Evolutionary conservation across 2,797 vertebrate species (phyloP), one percentile per base, ranked within the genome.

Genomic region (Halcyon smyrnensis): DNA sequence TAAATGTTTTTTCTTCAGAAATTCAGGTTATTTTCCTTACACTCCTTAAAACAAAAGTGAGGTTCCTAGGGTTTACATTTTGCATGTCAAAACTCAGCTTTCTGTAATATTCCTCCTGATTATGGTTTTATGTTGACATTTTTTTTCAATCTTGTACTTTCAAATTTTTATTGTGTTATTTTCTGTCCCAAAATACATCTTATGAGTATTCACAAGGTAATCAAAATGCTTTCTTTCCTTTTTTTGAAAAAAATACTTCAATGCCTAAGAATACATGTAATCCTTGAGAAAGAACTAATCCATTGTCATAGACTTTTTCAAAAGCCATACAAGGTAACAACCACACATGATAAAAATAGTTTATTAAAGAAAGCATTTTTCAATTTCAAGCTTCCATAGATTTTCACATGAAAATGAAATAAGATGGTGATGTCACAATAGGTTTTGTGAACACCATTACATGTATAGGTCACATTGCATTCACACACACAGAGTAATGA

Each of bases 401-500:
- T 37, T 64, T 91, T 54, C 14, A 60, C 19, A 41, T 34, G 68
- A 63, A 80, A 85, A 51, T 24, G 3, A 77, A 92, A 21, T 36
- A 41, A 80, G 36, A 4, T 27, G 18, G 2, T 63, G 6, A 39
- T 84, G n/a, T 45, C 21, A 51, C 13, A 36, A 4, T 34, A 32
- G 23, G 8, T 30, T 74, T 12, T 12, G 10, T 24, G 63, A 87
- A 25, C 17, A 28, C 0, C 1, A 30, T 13, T 68, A 6, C 13
- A 8, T n/a, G 6, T 62, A 11, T 32, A 57, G 25, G 12, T 48
- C 62, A 50, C 4, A 2, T 28, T 39, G 37, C 51, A 69, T 48
- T 93, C 23, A 50, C 1, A 3, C 6, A 56, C 8, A 62, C 0
- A 48, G 24, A 48, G 3, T 24, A 65, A n/a, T 6, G 4, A 59